Base-by-base conservation (phyloP, 2,888 invertebrate species). In the Pyrochroa serraticornis region DNA sequence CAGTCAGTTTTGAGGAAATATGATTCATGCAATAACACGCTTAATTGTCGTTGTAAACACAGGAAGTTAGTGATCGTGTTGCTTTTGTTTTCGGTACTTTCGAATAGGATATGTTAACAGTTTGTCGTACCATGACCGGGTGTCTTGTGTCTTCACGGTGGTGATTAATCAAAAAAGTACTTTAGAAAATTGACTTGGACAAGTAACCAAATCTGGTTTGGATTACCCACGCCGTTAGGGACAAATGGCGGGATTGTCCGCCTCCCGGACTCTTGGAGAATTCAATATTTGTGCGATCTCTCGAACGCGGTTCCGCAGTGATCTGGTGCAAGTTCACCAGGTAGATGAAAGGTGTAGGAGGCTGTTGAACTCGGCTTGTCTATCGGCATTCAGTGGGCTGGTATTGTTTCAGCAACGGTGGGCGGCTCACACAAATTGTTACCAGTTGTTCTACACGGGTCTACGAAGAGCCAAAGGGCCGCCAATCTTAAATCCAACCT, bases 281-380 rank as follows among this genome's bases (percentile, higher is more conserved):
- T 54, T 47, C 42, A 22, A 46, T 57, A 41, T 46, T 46, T 41
- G 49, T 46, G 50, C 36, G 57, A 57, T 41, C n/a, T 31, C 46
- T 51, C 39, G 46, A 46, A 14, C 51, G 10, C 8, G 43, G 10
- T 48, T 37, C 45, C 22, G 22, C 22, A 22, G 3, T 22, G 44
- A 55, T 49, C 36, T 45, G 32, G 57, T 57, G 50, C 50, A 57
- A 51, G 57, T 57, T 51, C 46, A 57, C 37, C 46, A 22, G 22
- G 22, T 22, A 22, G 14, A 63, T 60, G 63, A 65, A 62, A 67
- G 65, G 63, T 62, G 60, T 63, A 62, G 57, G 65, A 65, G 67
- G 67, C 63, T 64, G 60, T 65, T 63, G 67, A 67, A 67, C 64
- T 64, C 60, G 50, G 53, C 47, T 53, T 56, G 55, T 60, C 31